These are phyloP conservation scores for Peromyscus leucopus DNA, from an alignment of 2,113 vertebrate genomes.

Conservation along the genomic window DNA sequence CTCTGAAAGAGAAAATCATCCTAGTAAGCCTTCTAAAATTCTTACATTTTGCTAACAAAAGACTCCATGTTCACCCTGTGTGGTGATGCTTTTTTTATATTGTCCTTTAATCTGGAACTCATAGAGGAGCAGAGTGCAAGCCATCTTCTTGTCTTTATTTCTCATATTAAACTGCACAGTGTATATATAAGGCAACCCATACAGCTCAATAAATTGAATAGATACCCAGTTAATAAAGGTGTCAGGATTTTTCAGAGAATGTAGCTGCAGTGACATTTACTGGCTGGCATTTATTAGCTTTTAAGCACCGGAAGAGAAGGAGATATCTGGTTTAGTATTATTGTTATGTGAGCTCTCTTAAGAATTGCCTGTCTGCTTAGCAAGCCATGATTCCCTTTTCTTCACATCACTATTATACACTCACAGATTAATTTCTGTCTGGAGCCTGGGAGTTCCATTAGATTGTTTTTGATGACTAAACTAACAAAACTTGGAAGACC, in stretches of 20 bases:
- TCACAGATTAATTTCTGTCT: constrained; percentile 61
- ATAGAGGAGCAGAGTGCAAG: background rate
- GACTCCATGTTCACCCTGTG: background rate
- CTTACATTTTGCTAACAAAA: background rate
- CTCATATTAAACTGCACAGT: background rate
- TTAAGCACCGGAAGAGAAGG: background rate
- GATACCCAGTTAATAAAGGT: constrained; percentile 55
- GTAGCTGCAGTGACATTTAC: constrained; percentile 48
- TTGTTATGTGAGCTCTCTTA: background rate
- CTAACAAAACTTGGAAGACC: constrained; percentile 68
- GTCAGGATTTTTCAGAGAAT: constrained; percentile 49
- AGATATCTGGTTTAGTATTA: background rate
- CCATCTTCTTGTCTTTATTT: background rate
- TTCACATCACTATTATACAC: background rate
- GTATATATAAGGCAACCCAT: background rate
- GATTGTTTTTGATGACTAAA: constrained; percentile 75
- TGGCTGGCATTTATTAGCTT: constrained; percentile 39
- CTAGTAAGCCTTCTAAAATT: background rate
- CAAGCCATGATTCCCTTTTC: background rate
- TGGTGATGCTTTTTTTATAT: background rate
- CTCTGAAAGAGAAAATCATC: background rate
- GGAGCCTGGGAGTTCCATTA: constrained; percentile 35
- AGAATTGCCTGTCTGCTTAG: constrained; percentile 32
- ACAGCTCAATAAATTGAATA: background rate
- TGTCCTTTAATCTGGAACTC: background rate